phyloP scores from a whole-genome alignment of 2,113 vertebrate species.

The Probosciger aterrimus region DNA sequence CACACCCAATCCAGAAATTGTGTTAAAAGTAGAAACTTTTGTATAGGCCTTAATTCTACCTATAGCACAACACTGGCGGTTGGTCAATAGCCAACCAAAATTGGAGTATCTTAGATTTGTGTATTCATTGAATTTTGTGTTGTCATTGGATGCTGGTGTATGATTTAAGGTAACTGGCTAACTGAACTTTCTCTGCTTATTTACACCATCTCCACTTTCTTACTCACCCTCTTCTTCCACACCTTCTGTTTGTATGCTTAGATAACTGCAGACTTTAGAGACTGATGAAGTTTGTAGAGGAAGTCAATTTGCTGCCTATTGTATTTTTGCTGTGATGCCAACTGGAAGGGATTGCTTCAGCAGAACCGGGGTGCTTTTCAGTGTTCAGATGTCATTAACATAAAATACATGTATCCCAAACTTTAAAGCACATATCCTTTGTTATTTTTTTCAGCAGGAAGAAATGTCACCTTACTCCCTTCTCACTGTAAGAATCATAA shows the following conservation, averaged over 20 bases:
- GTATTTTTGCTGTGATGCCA: background rate
- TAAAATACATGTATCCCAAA: background rate
- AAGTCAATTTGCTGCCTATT: background rate
- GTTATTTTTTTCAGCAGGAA: slow-evolving; percentile 17
- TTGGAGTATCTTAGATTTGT: background rate
- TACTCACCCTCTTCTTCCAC: background rate
- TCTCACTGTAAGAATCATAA: slow-evolving; percentile 75
- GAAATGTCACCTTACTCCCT: slow-evolving; percentile 50
- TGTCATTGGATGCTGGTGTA: background rate
- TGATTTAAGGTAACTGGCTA: background rate
- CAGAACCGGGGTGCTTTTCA: background rate
- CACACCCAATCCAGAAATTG: too few relatives aligned
- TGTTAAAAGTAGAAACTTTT: background rate
- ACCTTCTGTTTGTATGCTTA: background rate
- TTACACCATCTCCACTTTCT: background rate
- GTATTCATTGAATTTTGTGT: background rate
- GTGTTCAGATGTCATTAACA: background rate
- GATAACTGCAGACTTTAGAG: background rate
- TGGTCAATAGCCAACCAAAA: background rate
- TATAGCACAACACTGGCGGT: background rate
- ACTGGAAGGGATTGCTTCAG: background rate
- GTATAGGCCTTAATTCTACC: background rate
- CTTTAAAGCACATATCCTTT: background rate
- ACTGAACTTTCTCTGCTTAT: background rate
- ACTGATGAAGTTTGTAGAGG: background rate